Evolutionary conservation across 2,888 invertebrate species (phyloP).

Genomic region (Abscondita cerata): DNA sequence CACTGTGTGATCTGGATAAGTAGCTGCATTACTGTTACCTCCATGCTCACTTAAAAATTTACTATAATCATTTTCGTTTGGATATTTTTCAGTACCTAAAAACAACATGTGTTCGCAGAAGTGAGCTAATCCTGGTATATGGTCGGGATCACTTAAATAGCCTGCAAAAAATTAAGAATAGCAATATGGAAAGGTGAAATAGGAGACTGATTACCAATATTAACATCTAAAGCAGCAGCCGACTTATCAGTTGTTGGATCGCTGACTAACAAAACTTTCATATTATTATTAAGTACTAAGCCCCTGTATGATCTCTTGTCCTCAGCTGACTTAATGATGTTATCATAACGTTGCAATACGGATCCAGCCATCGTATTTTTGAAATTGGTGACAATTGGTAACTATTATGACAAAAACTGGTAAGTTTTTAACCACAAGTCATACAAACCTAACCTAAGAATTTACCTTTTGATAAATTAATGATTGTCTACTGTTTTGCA

Average conservation of each 20-base stretch:
- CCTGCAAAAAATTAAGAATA: conserved; percentile 60
- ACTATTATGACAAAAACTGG: conserved; percentile 5
- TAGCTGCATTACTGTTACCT: conserved; percentile 92
- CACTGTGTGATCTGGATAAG: conserved; percentile 88
- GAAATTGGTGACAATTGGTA: conserved; percentile 9
- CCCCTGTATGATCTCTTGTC: conserved; percentile 90
- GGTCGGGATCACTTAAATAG: conserved; percentile 85
- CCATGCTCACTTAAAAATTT: conserved; percentile 91
- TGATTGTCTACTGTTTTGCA: background rate
- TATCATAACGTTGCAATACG: conserved; percentile 64
- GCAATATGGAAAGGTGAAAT: background rate
- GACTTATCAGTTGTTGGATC: conserved; percentile 93
- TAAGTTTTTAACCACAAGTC: background rate
- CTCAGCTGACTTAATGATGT: conserved; percentile 82
- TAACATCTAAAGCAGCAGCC: conserved; percentile 90
- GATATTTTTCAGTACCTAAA: conserved; percentile 93
- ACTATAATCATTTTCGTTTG: conserved; percentile 90
- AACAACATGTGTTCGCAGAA: conserved; percentile 99
- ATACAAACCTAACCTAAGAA: conserved; percentile 9
- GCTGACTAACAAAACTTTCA: conserved; percentile 90
- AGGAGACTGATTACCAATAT: conserved; percentile 71
- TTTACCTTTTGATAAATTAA: conserved; percentile 11
- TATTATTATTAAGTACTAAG: conserved; percentile 79
- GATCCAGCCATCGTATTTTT: conserved; percentile 18
- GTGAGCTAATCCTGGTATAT: conserved; percentile 93